phyloP scores from a whole-genome alignment of 2,113 vertebrate genomes.

The Orientallactaga bullata region DNA sequence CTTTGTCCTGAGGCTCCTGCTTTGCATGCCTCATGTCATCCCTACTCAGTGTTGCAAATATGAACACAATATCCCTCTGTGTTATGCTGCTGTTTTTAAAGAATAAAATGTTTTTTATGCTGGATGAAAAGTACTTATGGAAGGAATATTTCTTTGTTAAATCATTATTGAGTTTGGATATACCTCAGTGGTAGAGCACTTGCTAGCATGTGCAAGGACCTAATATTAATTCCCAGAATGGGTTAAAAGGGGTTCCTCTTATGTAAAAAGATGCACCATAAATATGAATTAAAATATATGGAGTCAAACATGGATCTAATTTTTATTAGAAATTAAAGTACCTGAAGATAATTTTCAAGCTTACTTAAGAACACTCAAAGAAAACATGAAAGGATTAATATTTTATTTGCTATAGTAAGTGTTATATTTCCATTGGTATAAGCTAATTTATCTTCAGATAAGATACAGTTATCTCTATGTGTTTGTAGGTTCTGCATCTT shows the following conservation, averaged over 20 bases:
- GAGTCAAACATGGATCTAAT: not conserved
- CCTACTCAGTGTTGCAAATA: not conserved
- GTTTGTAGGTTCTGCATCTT: not conserved
- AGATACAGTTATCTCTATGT: not conserved
- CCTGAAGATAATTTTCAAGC: slow-evolving; percentile 21
- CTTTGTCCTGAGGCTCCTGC: not conserved
- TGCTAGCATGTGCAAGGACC: not conserved
- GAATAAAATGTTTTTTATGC: not conserved
- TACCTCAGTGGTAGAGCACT: not conserved
- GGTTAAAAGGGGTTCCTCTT: not conserved
- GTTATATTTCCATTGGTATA: not conserved
- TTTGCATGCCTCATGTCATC: not conserved
- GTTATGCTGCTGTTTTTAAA: not conserved
- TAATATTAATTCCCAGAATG: not conserved
- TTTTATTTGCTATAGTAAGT: not conserved
- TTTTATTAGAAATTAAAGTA: slow-evolving; percentile 47
- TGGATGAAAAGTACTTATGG: slow-evolving; percentile 5
- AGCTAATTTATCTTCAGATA: not conserved
- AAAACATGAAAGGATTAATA: slow-evolving; percentile 9
- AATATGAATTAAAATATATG: not conserved
- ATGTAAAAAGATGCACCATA: not conserved
- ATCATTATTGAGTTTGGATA: not conserved
- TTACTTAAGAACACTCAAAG: not conserved
- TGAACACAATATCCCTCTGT: not conserved
- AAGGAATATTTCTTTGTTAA: not conserved